phyloP scores from a whole-genome alignment of 35 echinoderm and acorn worm species.

The Lytechinus pictus region DNA sequence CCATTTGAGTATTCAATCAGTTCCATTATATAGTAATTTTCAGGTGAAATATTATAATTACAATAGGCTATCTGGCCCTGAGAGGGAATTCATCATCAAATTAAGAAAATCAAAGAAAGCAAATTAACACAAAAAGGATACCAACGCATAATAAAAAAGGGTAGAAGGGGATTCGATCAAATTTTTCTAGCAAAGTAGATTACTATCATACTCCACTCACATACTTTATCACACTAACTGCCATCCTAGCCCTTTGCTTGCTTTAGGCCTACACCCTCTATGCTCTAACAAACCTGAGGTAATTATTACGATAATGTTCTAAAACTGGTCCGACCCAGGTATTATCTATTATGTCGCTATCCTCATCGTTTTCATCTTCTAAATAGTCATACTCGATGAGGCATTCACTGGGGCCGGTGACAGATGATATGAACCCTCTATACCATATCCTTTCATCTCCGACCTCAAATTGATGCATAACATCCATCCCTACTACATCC shows the following conservation, averaged over 20 bases:
- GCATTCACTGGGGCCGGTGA: slow-evolving; percentile 12
- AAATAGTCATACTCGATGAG: slow-evolving; percentile 50
- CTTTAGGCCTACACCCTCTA: not conserved
- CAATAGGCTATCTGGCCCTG: too few species aligned
- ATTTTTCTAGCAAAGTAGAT: too few species aligned
- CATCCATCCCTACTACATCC: not conserved
- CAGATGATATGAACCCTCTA: not conserved
- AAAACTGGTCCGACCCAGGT: slow-evolving; percentile 32
- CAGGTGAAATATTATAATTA: too few species aligned
- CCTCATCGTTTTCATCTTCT: slow-evolving; percentile 50
- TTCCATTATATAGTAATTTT: too few species aligned
- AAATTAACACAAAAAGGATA: too few species aligned
- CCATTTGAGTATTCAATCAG: too few species aligned
- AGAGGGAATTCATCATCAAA: too few species aligned
- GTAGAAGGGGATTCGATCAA: too few species aligned
- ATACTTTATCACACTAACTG: not conserved
- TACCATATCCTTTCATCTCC: slow-evolving; percentile 24
- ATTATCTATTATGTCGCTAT: not conserved
- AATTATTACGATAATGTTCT: slow-evolving; percentile 34
- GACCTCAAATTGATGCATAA: slow-evolving; percentile 4
- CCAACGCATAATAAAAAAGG: too few species aligned
- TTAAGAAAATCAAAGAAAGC: too few species aligned
- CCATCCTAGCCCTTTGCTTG: too few species aligned
- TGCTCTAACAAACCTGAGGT: slow-evolving; percentile 12
- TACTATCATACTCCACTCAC: not conserved